Evolutionary conservation across 2,797 vertebrate genomes (phyloP), one percentile per base, ranked within the genome.

Genomic region (Taenioides sp.): DNA sequence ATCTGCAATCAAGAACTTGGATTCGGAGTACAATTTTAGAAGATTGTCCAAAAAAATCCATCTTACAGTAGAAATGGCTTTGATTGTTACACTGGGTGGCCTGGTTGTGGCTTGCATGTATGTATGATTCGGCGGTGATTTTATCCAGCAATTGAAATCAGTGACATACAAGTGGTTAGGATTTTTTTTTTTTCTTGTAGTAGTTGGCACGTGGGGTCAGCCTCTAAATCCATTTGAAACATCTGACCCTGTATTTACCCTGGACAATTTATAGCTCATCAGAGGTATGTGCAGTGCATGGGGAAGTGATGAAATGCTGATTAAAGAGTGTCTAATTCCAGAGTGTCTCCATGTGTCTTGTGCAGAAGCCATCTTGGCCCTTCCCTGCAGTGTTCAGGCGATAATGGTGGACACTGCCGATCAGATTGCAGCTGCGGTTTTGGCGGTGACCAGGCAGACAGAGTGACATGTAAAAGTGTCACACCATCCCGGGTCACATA

Each of bases 111-210:
- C 67, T 52, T 68, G 34, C 62, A 72, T 75, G 80, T 96, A 95
- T 95, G 95, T 37, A 62, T 20, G 28, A 95, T 97, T 96, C 93
- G 90, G 92, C 76, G 91, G 90, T 96, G 96, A 97, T 97, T 97
- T 85, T 79, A 95, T 93, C 91, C 91, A 80, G 90, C 93, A 92
- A 95, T 95, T 94, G 95, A 94, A 95, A 96, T 96, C 94, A 94
- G 93, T 94, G 92, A 93, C 92, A 87, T 91, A 47, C 90, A 94
- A 93, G 86, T 92, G 90, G 93, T 93, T 94, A 89, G 85, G 87
- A 76, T 84, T 87, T 91, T 83, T 22, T 22, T 65, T 87, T 91
- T 83, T 10, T 12, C 63, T 58, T 50, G 89, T 92, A 86, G 86
- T 92, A 67, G 65, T 25, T 11, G 2, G 74, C 27, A 16, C 16